phyloP scores from a whole-genome alignment of 2,888 invertebrate genomes.

The Chloromyia formosa region DNA sequence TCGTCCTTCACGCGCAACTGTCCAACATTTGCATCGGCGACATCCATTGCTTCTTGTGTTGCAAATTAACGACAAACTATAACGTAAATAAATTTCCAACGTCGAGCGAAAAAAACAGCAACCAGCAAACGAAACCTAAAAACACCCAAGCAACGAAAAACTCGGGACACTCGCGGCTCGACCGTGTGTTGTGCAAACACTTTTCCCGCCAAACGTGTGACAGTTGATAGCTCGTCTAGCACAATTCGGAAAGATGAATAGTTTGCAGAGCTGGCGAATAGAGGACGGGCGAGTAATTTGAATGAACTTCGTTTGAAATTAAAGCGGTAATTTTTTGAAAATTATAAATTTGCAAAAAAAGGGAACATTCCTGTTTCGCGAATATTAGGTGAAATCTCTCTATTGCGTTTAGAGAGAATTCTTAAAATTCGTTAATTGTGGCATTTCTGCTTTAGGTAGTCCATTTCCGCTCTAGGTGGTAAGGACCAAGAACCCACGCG shows the following conservation, averaged over 20 bases:
- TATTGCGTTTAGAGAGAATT: too few species aligned
- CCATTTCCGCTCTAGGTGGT: too few species aligned
- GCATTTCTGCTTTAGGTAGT: too few species aligned
- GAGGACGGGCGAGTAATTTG: neutral
- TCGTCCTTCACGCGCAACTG: conserved; percentile 86
- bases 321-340: too few species aligned
- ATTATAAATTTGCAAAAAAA: too few species aligned
- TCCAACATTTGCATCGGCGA: conserved; percentile 77
- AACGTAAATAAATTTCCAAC: neutral
- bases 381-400: too few species aligned
- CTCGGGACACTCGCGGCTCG: too few species aligned
- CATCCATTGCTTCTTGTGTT: conserved; percentile 74
- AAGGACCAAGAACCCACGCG: too few species aligned
- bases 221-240: neutral
- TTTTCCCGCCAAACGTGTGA: conserved; percentile 33
- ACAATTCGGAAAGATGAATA: too few species aligned
- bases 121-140: neutral
- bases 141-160: neutral
- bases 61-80: neutral
- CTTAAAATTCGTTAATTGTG: too few species aligned
- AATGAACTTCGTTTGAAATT: too few species aligned
- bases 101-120: neutral
- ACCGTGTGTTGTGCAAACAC: conserved; percentile 9
- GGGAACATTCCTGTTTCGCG: too few species aligned
- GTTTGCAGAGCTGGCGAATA: neutral